Percentiles rank a stretch among this genome's conserved stretches.
These are phyloP conservation scores for Elysia chlorotica DNA, from an alignment of 1,140 invertebrate species.

Conservation along the genomic window DNA sequence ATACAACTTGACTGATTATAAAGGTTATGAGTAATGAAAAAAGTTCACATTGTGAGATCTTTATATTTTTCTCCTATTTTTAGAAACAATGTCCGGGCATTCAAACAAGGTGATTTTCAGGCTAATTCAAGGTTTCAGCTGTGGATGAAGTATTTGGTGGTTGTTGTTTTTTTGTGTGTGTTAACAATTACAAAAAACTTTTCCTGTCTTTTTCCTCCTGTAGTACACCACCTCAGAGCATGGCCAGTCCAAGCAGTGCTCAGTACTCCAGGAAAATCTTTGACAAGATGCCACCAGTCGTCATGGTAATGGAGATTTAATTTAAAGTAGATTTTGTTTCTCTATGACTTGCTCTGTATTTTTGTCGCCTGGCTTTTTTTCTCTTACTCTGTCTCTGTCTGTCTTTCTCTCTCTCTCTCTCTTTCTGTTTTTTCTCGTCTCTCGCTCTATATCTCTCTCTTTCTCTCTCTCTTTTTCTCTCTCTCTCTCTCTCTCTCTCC, in stretches of 20 bases:
- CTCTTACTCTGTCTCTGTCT: not conserved
- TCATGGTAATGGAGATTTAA: not conserved
- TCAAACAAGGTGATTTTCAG: no score
- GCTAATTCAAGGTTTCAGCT: no score
- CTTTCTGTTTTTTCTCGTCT: not conserved
- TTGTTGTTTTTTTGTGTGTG: not conserved
- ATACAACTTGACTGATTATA: no score
- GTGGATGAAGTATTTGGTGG: not conserved
- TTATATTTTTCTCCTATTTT: not conserved
- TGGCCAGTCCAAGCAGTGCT: not conserved
- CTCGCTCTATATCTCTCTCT: no score
- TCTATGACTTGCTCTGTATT: no score
- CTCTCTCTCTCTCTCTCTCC: no score
- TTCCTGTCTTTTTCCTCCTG: not conserved
- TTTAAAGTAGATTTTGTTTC: no score
- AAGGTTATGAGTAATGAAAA: no score
- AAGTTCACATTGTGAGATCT: no score
- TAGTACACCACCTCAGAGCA: conserved; percentile 23
- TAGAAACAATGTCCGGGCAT: not conserved
- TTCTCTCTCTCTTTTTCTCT: no score
- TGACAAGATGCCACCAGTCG: not conserved
- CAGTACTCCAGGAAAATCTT: conserved; percentile 2
- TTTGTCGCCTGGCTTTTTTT: no score
- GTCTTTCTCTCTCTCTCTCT: not conserved
- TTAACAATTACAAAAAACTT: not conserved